Percentiles rank a stretch among this genome's conserved stretches.
Evolutionary conservation across 2,797 vertebrate species (phyloP).

Genomic region (Tinamus major): DNA sequence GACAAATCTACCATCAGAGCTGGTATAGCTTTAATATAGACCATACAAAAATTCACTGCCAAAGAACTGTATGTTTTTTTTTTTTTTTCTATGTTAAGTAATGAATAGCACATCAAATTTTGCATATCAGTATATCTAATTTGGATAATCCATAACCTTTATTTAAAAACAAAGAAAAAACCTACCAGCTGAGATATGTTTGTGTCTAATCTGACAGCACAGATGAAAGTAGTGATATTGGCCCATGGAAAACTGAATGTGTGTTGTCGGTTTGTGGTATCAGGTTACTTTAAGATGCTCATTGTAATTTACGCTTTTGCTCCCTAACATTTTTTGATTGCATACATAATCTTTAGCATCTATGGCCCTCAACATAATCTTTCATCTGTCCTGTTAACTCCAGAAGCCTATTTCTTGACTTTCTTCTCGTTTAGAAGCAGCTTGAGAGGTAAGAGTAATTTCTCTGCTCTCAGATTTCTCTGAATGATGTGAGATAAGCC

Average conservation of each 20-base stretch:
- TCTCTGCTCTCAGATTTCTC: slow-evolving; percentile 41
- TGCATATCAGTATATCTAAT: background rate
- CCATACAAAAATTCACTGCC: background rate
- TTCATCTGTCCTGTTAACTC: background rate
- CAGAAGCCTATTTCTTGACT: background rate
- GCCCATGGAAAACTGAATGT: background rate
- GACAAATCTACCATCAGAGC: background rate
- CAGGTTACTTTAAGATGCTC: background rate
- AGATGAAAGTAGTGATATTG: background rate
- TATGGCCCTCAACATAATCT: background rate
- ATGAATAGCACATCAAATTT: background rate
- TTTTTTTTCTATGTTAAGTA: background rate
- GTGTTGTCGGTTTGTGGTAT: background rate
- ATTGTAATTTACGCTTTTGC: background rate
- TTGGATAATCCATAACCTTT: background rate
- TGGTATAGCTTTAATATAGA: background rate
- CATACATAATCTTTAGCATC: background rate
- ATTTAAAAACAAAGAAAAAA: background rate
- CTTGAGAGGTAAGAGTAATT: background rate
- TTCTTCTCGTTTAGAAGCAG: fast-evolving
- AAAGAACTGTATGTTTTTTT: background rate
- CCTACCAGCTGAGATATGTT: background rate
- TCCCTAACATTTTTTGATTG: background rate
- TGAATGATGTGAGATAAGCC: slow-evolving; percentile 31
- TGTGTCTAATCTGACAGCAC: background rate